Evolutionary conservation across 1,140 invertebrate species (phyloP), one percentile per base, ranked within the genome.

Genomic region (Planococcus citri): DNA sequence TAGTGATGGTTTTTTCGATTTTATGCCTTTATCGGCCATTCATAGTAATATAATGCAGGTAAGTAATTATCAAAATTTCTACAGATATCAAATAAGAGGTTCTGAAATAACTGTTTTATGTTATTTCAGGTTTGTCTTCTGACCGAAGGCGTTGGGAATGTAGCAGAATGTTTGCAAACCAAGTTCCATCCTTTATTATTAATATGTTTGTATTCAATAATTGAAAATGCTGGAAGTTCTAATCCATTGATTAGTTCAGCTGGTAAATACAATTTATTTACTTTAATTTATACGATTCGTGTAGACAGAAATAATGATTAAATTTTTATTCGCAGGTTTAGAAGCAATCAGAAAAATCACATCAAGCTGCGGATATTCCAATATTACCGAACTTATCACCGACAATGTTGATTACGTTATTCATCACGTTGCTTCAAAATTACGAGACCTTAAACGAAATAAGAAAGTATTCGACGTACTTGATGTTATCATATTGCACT

Each of bases 331-430:
- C 17, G 10, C 17, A 64, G 60, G 22, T 25, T 25, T 64, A 25
- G 17, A 64, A 24, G 10, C 60, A 14, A 25, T 64, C 2, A 25
- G 22, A 64, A 25, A 64, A 24, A 64, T 64, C 10, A 27, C 60
- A 3, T 9, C 3, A 64, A 14, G 22, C 17, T 64, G 20, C 22
- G 25, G 25, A 3, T 64, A 64, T 27, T 64, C 60, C 9, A 64
- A 21, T 64, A 20, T 64, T 9, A 64, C 60, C 6, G 60, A 64
- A 64, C 22, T 64, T 24, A 64, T 64, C 24, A 27, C 60, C 6
- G 60, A 64, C 17, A 64, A 64, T 25, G 60, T 64, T 12, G 60
- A 64, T 20, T 64, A 64, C 22, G 22, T 64, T 17, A 64, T 20
- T 25, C 10, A 64, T 21, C 21, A 64, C 17, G 25, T 64, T 64